Evolutionary conservation across 1,140 invertebrate species (phyloP), one percentile per base, ranked within the genome.

Genomic region (Sitodiplosis mosellana): DNA sequence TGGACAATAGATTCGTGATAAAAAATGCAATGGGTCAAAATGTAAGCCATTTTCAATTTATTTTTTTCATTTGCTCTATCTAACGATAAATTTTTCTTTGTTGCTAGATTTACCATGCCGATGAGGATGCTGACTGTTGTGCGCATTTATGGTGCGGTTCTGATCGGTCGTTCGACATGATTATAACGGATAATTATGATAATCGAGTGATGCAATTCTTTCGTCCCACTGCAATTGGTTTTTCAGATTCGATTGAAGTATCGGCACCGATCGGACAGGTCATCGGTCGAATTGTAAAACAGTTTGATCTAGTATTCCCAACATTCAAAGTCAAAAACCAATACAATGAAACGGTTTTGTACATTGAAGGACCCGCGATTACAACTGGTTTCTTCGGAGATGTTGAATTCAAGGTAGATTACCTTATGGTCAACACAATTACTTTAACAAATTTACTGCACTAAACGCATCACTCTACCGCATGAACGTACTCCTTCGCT

Each of bases 1-100:
- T 83, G n/a, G 80, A 83, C 56, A 92, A 91, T 59, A 90, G 87
- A 65, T 90, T 85, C 64, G 77, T 76, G 6, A 70, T 90, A 17
- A 83, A 81, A 65, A 89, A 81, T 60, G 75, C 70, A 48, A 53
- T 75, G 36, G 77, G 87, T 1, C 83, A 90, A 61, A 84, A 82
- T 58, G 27, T 27, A 27, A 27, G n/a, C n/a, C n/a, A n/a, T n/a
- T n/a, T n/a, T 27, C 10, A 27, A 27, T 5, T 10, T 5, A 27
- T 5, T 27, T 3, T 27, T 27, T 27, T 3, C 10, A 27, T 27
- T 27, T 3, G 27, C 10, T 27, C 10, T 27, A n/a, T n/a, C 10
- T 27, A 27, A 27, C 3, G 10, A 10, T 27, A 10, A 27, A 27
- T 5, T 27, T 3, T 27, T 5, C 3, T 27, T 27, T 3, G 10